Evolutionary conservation across 2,797 vertebrate species (phyloP).

Genomic region (Lateolabrax maculatus): DNA sequence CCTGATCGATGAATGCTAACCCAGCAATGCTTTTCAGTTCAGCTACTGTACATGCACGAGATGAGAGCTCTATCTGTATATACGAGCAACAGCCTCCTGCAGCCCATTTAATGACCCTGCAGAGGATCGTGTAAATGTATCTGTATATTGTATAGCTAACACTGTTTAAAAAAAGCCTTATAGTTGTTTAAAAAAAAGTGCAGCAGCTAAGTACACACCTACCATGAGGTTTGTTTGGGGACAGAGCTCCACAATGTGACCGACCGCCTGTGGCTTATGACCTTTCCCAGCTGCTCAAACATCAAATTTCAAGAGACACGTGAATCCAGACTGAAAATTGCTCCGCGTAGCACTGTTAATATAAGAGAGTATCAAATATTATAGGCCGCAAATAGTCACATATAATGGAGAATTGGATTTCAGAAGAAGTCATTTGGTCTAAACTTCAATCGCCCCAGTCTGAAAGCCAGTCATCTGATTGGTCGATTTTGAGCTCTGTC

Average conservation of each 20-base stretch:
- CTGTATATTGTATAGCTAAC: slow-evolving; percentile 88
- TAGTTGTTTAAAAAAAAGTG: slow-evolving; percentile 80
- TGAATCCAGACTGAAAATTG: slow-evolving; percentile 10
- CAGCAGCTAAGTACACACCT: slow-evolving; percentile 86
- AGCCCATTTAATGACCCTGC: slow-evolving; percentile 69
- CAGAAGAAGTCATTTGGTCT: neutral
- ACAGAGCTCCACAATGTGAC: slow-evolving; percentile 75
- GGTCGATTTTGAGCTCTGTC: slow-evolving; percentile 82
- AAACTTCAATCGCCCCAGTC: slow-evolving; percentile 2
- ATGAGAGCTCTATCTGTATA: slow-evolving; percentile 81
- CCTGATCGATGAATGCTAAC: slow-evolving; percentile 80
- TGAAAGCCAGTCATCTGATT: slow-evolving; percentile 36
- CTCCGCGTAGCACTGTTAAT: neutral
- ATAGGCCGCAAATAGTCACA: neutral
- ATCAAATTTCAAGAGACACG: slow-evolving; percentile 19
- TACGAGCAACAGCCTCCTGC: slow-evolving; percentile 76
- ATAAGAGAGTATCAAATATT: neutral
- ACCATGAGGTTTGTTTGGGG: slow-evolving; percentile 84
- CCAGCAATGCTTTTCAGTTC: slow-evolving; percentile 72
- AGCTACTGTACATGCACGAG: slow-evolving; percentile 76
- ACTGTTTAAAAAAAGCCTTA: slow-evolving; percentile 88
- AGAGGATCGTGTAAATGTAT: slow-evolving; percentile 81
- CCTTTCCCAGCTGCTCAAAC: slow-evolving; percentile 69
- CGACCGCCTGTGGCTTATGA: slow-evolving; percentile 31
- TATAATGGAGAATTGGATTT: neutral